Conservation (phyloP, 2,113 vertebrate genomes). For the Eclectus roratus region DNA sequence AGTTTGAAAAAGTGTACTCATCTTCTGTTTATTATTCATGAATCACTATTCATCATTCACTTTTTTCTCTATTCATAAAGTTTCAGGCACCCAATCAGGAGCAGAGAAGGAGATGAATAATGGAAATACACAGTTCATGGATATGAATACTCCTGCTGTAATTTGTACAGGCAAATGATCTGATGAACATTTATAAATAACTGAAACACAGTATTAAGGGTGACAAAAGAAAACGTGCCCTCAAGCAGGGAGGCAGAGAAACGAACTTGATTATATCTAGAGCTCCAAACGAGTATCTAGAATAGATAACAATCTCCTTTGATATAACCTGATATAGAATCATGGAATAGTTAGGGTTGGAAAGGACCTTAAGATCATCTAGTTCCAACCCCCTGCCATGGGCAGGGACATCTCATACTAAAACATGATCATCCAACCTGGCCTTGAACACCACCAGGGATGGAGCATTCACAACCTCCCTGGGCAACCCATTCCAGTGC, state of each 20-base stretch:
- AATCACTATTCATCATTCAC: constrained; percentile 57
- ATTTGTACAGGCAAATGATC: constrained; percentile 51
- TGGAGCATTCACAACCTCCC: too few species aligned
- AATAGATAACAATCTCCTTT: not conserved
- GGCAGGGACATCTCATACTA: too few species aligned
- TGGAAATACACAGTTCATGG: constrained; percentile 37
- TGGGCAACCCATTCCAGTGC: too few species aligned
- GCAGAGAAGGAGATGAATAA: constrained; percentile 16
- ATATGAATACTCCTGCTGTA: constrained; percentile 28
- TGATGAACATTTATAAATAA: constrained; percentile 61
- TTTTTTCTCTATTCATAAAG: constrained; percentile 59
- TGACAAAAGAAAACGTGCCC: constrained; percentile 30
- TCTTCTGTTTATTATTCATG: constrained; percentile 66
- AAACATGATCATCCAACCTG: too few species aligned
- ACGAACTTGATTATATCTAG: constrained; percentile 16
- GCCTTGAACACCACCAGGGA: too few species aligned
- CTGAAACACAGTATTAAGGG: constrained; percentile 2
- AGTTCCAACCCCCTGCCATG: too few species aligned
- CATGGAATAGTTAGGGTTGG: too few species aligned
- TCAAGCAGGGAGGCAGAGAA: not conserved
- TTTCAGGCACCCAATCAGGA: constrained; percentile 58
- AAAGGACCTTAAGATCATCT: too few species aligned
- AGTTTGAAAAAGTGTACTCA: constrained; percentile 55
- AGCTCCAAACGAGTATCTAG: not conserved
- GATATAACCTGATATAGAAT: not conserved